Evolutionary conservation across 2,888 invertebrate genomes (phyloP).

Genomic region (Capitulum mitella): DNA sequence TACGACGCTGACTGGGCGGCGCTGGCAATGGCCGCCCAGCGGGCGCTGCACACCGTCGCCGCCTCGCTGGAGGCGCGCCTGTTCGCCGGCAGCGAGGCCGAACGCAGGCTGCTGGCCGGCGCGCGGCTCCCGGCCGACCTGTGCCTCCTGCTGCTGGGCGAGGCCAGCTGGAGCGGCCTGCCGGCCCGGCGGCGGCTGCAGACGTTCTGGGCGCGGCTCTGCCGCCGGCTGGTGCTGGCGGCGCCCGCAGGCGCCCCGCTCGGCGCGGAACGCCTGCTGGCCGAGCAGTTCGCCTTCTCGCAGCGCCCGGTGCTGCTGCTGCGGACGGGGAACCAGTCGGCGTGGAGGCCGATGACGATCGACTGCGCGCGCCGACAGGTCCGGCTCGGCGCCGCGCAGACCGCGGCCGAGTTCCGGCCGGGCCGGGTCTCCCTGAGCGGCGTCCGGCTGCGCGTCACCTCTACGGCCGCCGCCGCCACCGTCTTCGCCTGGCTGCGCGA

Average conservation of each 20-base stretch:
- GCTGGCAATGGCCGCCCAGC: background rate
- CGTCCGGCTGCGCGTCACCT: background rate
- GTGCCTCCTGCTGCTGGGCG: background rate
- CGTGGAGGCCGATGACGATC: background rate
- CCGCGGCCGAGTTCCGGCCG: background rate
- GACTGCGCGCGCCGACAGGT: background rate
- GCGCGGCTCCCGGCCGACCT: background rate
- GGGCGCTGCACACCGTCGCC: background rate
- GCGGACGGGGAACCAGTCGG: background rate
- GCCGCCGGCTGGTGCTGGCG: background rate
- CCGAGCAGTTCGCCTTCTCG: background rate
- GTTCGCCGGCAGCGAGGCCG: background rate
- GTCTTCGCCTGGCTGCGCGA: background rate
- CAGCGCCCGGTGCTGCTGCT: constrained; percentile 12
- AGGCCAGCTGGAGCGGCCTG: background rate
- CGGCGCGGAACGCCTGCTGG: background rate
- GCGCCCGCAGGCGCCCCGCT: background rate
- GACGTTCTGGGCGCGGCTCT: background rate
- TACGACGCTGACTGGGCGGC: background rate
- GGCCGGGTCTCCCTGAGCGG: background rate
- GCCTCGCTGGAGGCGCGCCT: background rate
- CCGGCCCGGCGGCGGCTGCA: background rate
- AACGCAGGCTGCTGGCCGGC: background rate
- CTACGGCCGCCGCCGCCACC: background rate
- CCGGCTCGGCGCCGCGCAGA: background rate